These are phyloP conservation scores for Plecturocebus donacophilus DNA, from an alignment of 2,113 vertebrate species.

Conservation along the genomic window DNA sequence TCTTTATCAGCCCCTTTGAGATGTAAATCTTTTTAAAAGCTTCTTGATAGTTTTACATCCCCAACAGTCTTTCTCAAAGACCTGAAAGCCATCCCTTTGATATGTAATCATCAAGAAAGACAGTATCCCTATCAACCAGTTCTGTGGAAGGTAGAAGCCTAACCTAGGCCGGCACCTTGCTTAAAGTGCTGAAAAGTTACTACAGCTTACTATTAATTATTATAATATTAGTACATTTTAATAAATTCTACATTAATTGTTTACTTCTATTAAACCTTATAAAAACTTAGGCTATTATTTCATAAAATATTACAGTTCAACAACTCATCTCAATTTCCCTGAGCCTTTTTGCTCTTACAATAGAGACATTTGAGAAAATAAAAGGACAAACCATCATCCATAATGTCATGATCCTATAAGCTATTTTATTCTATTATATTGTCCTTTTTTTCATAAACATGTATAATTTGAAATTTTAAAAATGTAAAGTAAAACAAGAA, in stretches of 20 bases:
- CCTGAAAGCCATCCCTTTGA: background rate
- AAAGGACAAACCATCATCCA: background rate
- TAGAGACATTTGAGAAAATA: background rate
- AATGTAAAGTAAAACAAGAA: background rate
- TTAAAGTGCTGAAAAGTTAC: background rate
- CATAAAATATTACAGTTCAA: background rate
- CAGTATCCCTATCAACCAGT: background rate
- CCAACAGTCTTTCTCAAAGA: background rate
- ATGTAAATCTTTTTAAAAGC: background rate
- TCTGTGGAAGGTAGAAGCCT: background rate
- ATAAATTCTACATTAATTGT: background rate
- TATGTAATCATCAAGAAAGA: background rate
- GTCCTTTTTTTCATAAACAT: background rate
- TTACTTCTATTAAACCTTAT: background rate
- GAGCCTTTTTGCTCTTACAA: background rate
- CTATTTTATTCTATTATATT: background rate
- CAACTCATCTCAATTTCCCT: background rate
- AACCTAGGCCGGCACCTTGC: fast-evolving
- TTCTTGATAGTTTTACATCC: background rate
- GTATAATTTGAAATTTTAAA: background rate
- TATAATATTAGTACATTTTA: background rate
- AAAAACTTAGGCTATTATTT: background rate
- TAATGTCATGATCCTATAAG: background rate
- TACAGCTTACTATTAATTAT: background rate
- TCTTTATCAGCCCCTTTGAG: background rate